Conservation (phyloP, 2,113 vertebrate species). For the Thinocorus orbignyianus region DNA sequence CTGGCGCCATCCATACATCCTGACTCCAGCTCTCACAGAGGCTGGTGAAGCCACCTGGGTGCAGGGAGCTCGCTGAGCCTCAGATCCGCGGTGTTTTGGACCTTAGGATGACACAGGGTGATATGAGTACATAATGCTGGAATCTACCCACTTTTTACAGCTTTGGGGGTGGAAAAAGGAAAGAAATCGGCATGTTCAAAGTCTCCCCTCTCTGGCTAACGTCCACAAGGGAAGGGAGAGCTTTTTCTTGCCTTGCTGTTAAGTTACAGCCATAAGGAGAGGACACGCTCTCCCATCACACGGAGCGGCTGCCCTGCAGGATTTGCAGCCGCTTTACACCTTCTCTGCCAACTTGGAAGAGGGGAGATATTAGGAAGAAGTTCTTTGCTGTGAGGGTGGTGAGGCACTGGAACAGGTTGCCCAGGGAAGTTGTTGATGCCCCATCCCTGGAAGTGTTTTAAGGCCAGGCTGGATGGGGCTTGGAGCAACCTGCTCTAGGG, state of each 20-base stretch:
- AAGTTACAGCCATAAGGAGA: neutral
- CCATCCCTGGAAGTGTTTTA: too few species aligned
- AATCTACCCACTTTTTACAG: neutral
- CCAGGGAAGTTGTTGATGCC: too few species aligned
- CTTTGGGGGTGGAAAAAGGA: neutral
- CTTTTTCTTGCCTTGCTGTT: neutral
- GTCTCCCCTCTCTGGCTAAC: neutral
- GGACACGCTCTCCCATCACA: neutral
- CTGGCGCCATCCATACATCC: fast-evolving
- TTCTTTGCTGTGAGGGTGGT: too few species aligned
- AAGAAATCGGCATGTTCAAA: neutral
- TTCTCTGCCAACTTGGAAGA: neutral
- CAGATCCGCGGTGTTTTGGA: neutral
- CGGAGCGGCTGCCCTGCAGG: neutral
- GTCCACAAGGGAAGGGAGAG: neutral
- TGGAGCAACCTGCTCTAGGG: too few species aligned
- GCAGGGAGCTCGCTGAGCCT: neutral
- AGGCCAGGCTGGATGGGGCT: too few species aligned
- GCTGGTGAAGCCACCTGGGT: neutral
- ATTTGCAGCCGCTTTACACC: neutral
- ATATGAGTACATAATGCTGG: neutral
- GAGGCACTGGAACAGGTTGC: too few species aligned
- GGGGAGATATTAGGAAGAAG: too few species aligned
- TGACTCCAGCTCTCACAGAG: neutral
- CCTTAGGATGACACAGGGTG: neutral